Conservation (phyloP, 2,888 invertebrate genomes). For the Lasioglossum lativentre region DNA sequence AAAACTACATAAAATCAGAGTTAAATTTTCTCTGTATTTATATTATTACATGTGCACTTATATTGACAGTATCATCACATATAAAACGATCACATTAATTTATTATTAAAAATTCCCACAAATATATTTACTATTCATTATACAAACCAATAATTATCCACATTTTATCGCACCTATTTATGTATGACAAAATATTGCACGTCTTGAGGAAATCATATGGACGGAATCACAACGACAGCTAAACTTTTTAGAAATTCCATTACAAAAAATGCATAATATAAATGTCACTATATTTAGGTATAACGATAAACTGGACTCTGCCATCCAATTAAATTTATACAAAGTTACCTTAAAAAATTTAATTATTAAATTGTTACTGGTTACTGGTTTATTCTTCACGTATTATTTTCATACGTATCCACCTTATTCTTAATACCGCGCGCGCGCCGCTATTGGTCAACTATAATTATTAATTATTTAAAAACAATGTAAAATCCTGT, state of each 20-base stretch:
- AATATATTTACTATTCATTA: background rate
- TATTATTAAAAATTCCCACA: background rate
- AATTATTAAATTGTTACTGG: background rate
- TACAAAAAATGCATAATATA: background rate
- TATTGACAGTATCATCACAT: background rate
- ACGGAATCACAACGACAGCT: background rate
- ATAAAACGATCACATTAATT: background rate
- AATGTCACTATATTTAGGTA: background rate
- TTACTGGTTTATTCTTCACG: too few species aligned
- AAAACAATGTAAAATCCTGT: background rate
- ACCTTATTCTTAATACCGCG: background rate
- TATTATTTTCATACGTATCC: background rate
- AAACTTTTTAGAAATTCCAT: background rate
- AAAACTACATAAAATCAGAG: background rate
- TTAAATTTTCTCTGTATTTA: background rate
- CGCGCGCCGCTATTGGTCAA: background rate
- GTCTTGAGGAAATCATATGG: background rate
- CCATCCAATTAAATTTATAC: background rate
- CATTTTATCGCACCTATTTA: background rate
- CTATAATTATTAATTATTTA: background rate
- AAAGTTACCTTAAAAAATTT: background rate
- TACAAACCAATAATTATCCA: background rate
- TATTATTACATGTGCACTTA: background rate
- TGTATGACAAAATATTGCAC: background rate
- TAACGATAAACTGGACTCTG: background rate